phyloP scores from a whole-genome alignment of 2,113 vertebrate species.

The Pristiophorus japonicus region DNA sequence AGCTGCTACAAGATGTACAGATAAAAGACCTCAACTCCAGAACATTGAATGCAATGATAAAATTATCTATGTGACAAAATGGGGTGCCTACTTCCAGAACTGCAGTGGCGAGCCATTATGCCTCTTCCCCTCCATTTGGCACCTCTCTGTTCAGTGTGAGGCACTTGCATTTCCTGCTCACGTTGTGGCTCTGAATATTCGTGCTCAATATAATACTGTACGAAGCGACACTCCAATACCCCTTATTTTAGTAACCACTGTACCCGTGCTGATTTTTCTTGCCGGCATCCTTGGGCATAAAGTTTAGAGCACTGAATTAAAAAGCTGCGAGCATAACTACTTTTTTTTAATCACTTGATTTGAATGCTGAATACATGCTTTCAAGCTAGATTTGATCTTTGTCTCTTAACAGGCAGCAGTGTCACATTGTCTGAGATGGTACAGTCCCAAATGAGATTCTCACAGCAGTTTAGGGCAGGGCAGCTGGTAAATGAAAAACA shows the following conservation, averaged over 20 bases:
- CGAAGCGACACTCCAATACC: neutral
- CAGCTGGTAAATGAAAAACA: neutral
- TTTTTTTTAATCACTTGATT: neutral
- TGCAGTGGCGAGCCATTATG: neutral
- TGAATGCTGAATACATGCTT: neutral
- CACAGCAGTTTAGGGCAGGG: neutral
- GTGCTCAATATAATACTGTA: neutral
- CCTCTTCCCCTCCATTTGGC: neutral
- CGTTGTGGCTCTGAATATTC: neutral
- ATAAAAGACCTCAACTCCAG: neutral
- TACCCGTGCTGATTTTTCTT: neutral
- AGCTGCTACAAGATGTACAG: neutral
- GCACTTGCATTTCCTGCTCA: neutral
- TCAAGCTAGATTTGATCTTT: neutral
- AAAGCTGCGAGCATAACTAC: neutral
- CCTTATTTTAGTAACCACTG: neutral
- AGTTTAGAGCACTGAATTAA: neutral
- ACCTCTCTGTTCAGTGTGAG: neutral
- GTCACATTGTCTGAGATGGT: neutral
- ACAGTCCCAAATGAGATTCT: neutral
- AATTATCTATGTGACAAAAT: neutral
- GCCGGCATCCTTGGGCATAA: neutral
- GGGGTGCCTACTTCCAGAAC: neutral
- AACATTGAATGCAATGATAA: neutral
- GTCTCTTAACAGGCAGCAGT: neutral